These are phyloP conservation scores for Corbicula japonica DNA, from an alignment of 2,888 invertebrate genomes.

Conservation along the genomic window DNA sequence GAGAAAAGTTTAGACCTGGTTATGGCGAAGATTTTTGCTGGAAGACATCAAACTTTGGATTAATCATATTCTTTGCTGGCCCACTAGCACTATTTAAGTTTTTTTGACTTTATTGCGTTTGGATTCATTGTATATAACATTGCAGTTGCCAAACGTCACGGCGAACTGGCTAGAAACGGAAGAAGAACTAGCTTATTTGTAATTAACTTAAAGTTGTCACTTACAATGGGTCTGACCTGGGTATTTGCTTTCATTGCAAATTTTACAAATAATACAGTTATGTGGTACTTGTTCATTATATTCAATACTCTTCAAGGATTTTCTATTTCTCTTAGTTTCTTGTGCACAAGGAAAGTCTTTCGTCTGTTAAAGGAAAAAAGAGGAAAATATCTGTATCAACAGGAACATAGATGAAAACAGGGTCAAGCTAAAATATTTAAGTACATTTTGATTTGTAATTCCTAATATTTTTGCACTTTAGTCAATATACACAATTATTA, in stretches of 20 bases:
- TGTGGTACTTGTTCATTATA: conserved; percentile 87
- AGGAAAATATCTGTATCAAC: too few species aligned
- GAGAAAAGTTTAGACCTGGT: conserved; percentile 79
- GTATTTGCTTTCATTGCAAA: conserved; percentile 87
- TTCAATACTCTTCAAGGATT: conserved; percentile 89
- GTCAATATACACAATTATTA: too few species aligned
- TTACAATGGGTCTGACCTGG: conserved; percentile 87
- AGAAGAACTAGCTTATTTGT: conserved; percentile 60
- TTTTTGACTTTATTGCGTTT: conserved; percentile 87
- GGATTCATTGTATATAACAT: conserved; percentile 89
- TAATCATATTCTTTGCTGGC: conserved; percentile 88
- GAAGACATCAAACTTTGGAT: conserved; percentile 88
- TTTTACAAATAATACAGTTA: conserved; percentile 78
- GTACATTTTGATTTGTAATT: too few species aligned
- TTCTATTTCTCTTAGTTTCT: conserved; percentile 87
- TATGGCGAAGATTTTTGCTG: conserved; percentile 88
- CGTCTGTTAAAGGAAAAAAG: conserved; percentile 58
- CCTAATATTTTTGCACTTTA: too few species aligned
- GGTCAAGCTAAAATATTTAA: too few species aligned
- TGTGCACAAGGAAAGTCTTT: conserved; percentile 79
- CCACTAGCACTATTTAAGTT: conserved; percentile 88
- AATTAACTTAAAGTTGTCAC: conserved; percentile 80
- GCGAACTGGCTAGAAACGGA: conserved; percentile 47
- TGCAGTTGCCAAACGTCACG: conserved; percentile 46
- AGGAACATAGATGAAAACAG: too few species aligned